Base-by-base conservation (phyloP, 2,888 invertebrate species). In the Tinea pellionella region DNA sequence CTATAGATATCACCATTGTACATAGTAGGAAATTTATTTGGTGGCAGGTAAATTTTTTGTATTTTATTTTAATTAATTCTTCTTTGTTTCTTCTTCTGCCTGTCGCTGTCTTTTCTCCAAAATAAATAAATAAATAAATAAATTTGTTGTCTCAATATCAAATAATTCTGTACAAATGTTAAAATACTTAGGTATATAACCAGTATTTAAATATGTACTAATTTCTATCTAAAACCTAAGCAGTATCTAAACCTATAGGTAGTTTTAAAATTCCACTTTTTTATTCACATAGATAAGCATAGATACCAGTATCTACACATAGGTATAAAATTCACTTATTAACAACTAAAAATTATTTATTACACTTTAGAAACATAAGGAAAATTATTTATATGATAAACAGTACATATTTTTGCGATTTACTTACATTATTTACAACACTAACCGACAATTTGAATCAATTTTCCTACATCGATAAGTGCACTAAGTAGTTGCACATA, bases 111-210 rank as follows among this genome's bases (percentile, higher is more conserved):
- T n/a, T n/a, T n/a, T n/a, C n/a, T n/a, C n/a, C n/a, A n/a, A n/a
- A n/a, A n/a, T n/a, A n/a, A n/a, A n/a, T n/a, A n/a, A n/a, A n/a
- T n/a, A n/a, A n/a, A n/a, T n/a, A n/a, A n/a, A n/a, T n/a, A n/a
- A n/a, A n/a, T n/a, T n/a, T n/a, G n/a, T n/a, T n/a, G n/a, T 16
- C 57, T 47, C 61, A 42, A 15, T 59, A 43, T 32, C 13, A 29
- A 13, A 3, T 13, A 56, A 8, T 7, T 57, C 29, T 29, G 12
- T 15, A 15, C 41, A 59, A 11, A 16, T 37, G 16, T 41, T n/a
- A n/a, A 41, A n/a, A 41, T 41, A 8, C 8, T 3, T 41, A 41
- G 3, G 41, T 8, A 8, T n/a, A n/a, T 41, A 41, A 24, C 24
- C 24, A 6, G 24, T 24, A 24, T 24, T 24, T n/a, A n/a, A n/a